A percentile compares a stretch with the other conserved stretches of the same genome.
Conservation (phyloP, 2,797 vertebrate genomes). For the Antrozous pallidus region DNA sequence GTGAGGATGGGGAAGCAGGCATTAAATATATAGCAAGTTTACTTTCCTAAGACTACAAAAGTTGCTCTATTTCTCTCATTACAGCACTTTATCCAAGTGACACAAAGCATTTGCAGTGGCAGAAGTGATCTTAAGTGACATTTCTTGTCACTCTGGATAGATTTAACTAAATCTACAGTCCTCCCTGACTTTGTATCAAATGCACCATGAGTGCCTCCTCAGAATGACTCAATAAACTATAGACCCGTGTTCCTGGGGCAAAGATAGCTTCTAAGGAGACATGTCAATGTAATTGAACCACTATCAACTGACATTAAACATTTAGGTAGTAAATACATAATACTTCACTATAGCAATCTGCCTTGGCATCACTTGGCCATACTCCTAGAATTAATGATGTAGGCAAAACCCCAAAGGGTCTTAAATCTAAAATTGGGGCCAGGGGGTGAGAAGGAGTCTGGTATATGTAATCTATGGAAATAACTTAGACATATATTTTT, state of each 20-base stretch:
- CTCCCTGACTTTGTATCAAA: neutral
- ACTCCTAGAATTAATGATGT: neutral
- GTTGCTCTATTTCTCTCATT: neutral
- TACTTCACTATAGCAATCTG: neutral
- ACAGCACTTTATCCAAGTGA: neutral
- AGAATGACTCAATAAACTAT: neutral
- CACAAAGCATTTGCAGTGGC: neutral
- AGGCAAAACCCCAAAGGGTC: neutral
- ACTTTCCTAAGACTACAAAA: neutral
- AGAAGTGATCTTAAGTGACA: conserved; percentile 32
- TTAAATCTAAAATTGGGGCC: neutral
- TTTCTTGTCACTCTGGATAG: conserved; percentile 2
- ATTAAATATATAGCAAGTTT: neutral
- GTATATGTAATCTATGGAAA: neutral
- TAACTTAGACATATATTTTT: neutral
- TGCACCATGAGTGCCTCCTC: neutral
- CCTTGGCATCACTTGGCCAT: neutral
- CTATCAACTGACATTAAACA: neutral
- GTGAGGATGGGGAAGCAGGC: neutral
- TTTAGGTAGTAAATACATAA: conserved; percentile 5
- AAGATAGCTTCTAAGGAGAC: neutral
- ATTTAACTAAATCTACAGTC: neutral
- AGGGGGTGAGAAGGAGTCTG: neutral
- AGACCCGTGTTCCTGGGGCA: neutral
- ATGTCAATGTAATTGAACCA: conserved; percentile 20